Evolutionary conservation across 30 jellyfish, hydroid and myxozoan species (phyloP).

Genomic region (Sanderia malayensis): DNA sequence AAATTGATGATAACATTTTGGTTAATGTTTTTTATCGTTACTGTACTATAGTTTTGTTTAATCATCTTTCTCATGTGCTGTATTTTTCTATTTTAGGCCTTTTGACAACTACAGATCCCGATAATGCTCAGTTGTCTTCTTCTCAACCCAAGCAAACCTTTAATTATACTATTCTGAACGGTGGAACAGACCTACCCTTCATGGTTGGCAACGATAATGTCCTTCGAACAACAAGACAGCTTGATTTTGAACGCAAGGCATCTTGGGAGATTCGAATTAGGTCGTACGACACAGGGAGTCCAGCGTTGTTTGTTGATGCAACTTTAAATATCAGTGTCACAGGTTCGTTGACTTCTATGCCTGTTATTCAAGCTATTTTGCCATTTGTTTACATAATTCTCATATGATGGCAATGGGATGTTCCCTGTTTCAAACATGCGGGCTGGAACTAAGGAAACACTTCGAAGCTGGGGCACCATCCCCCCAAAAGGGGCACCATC

Average conservation of each 20-base stretch:
- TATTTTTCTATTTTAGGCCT: constrained; percentile 18
- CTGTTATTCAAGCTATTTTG: too few relatives aligned
- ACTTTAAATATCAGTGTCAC: constrained; percentile 39
- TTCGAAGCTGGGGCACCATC: too few relatives aligned
- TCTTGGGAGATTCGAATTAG: constrained; percentile 48
- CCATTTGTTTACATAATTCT: too few relatives aligned
- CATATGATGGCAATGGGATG: too few relatives aligned
- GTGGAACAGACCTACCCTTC: constrained; percentile 41
- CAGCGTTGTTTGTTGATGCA: constrained; percentile 40
- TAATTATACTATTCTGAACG: constrained; percentile 46
- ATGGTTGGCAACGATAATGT: constrained; percentile 33
- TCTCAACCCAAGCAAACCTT: constrained; percentile 27
- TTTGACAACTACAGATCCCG: constrained; percentile 70
- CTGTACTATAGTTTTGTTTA: too few relatives aligned
- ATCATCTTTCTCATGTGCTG: too few relatives aligned
- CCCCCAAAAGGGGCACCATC: too few relatives aligned
- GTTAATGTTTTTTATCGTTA: too few relatives aligned
- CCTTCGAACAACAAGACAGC: constrained; percentile 22
- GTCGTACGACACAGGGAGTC: constrained; percentile 74
- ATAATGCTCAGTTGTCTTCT: constrained; percentile 13
- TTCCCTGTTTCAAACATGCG: too few relatives aligned
- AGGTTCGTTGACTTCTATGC: constrained; percentile 66
- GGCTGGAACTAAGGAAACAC: too few relatives aligned
- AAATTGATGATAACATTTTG: too few relatives aligned
- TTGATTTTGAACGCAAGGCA: constrained; percentile 64